A percentile compares a stretch with the other conserved stretches of the same genome.
Evolutionary conservation across 53 echinoderm and acorn worm species (phyloP).

Genomic region (Henricia sp.): DNA sequence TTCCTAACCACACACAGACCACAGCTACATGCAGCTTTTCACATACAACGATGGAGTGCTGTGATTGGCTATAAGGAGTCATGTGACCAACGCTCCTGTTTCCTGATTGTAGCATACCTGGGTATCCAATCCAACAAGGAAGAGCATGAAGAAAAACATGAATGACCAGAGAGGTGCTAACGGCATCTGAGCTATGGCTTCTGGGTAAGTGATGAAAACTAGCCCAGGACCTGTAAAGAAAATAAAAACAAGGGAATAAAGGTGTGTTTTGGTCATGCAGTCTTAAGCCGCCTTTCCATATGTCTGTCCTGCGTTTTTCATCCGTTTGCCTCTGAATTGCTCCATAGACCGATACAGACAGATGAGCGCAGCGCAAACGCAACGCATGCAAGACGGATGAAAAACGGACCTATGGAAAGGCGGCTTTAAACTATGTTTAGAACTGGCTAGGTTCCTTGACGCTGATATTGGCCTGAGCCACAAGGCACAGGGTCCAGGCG

Average conservation of each 20-base stretch:
- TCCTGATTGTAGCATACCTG: conserved; percentile 71
- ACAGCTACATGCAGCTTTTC: not conserved
- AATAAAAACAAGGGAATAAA: not conserved
- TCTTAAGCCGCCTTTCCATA: too few species aligned
- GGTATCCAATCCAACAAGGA: conserved; percentile 93
- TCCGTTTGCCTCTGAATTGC: too few species aligned
- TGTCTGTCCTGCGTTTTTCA: too few species aligned
- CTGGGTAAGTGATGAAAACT: conserved; percentile 94
- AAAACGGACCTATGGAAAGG: too few species aligned
- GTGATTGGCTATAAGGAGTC: not conserved
- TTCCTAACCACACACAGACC: not conserved
- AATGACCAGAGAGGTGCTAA: conserved; percentile 87
- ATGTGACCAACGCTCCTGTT: not conserved
- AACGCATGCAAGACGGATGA: too few species aligned
- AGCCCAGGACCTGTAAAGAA: conserved; percentile 83
- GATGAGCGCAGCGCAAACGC: too few species aligned
- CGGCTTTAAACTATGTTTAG: too few species aligned
- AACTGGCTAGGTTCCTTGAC: too few species aligned
- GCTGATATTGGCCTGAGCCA: too few species aligned
- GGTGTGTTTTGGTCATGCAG: too few species aligned
- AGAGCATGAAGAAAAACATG: conserved; percentile 98
- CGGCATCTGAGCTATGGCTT: conserved; percentile 96
- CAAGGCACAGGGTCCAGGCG: too few species aligned
- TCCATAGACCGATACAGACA: too few species aligned
- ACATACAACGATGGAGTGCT: not conserved